Percentiles rank a stretch among this genome's conserved stretches.
These are phyloP conservation scores for Calyptommatus sinebrachiatus DNA, from an alignment of 2,113 vertebrate species.

Conservation along the genomic window DNA sequence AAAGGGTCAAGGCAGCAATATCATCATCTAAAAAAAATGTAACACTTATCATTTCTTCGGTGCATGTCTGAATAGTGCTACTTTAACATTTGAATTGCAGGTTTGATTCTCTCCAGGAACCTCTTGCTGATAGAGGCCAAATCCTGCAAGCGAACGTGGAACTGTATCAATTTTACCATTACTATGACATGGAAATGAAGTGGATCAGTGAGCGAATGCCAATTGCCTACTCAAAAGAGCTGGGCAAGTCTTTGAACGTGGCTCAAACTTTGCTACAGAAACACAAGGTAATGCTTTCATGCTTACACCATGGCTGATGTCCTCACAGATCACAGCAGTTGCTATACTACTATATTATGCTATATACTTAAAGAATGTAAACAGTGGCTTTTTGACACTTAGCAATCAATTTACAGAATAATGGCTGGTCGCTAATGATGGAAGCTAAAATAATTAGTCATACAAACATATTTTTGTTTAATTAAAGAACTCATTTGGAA, in stretches of 20 bases:
- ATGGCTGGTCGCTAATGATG: no score
- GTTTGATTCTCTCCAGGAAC: constrained; percentile 83
- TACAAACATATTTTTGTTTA: no score
- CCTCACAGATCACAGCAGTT: neutral
- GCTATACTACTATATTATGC: no score
- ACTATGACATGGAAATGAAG: constrained; percentile 76
- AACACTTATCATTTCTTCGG: neutral
- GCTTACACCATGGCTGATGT: neutral
- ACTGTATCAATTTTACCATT: constrained; percentile 79
- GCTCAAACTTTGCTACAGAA: constrained; percentile 77
- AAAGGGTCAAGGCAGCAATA: no score
- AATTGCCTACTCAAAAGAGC: constrained; percentile 58
- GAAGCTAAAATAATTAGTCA: no score
- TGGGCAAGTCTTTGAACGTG: constrained; percentile 68
- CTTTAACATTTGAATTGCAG: constrained; percentile 60
- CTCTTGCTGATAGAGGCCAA: constrained; percentile 66
- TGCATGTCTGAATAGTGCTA: neutral
- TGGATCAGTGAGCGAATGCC: constrained; percentile 83
- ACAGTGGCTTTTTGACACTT: no score
- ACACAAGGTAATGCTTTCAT: constrained; percentile 76
- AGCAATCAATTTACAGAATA: no score
- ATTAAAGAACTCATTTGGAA: no score
- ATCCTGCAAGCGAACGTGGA: constrained; percentile 78
- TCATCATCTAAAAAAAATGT: no score
- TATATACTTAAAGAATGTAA: no score